A percentile compares a stretch with the other conserved stretches of the same genome.
Conservation (phyloP, 2,888 invertebrate genomes). For the Ophonus ardosiacus region DNA sequence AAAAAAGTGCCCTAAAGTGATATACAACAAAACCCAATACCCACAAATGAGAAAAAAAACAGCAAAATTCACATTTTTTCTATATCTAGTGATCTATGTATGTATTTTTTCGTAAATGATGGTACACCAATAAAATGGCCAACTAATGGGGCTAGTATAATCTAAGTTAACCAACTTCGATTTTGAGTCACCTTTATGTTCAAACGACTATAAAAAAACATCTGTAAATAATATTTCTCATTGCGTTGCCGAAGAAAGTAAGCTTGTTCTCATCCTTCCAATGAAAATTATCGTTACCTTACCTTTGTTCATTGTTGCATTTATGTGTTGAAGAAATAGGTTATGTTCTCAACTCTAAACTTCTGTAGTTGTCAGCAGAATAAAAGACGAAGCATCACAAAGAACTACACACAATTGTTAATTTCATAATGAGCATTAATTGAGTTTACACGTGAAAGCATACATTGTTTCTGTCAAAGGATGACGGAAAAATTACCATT, state of each 20-base stretch:
- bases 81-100: too few relatives aligned
- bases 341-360: neutral
- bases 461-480: neutral
- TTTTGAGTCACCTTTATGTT: too few relatives aligned
- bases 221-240: too few relatives aligned
- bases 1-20: too few relatives aligned
- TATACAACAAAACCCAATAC: too few relatives aligned
- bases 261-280: neutral
- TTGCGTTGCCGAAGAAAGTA: neutral
- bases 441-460: neutral
- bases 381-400: slow-evolving; percentile 14
- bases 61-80: too few relatives aligned
- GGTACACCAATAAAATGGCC: too few relatives aligned
- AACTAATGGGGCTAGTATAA: too few relatives aligned
- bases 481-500: neutral
- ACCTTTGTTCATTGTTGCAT: slow-evolving; percentile 15
- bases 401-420: neutral
- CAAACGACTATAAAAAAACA: too few relatives aligned
- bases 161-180: too few relatives aligned
- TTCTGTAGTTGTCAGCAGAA: neutral
- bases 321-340: neutral
- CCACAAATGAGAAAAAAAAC: too few relatives aligned
- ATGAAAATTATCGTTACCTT: neutral
- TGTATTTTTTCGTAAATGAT: too few relatives aligned
- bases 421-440: neutral